Evolutionary conservation across 2,113 vertebrate species (phyloP), one percentile per base, ranked within the genome.

Genomic region (Protomyctophum bolini): DNA sequence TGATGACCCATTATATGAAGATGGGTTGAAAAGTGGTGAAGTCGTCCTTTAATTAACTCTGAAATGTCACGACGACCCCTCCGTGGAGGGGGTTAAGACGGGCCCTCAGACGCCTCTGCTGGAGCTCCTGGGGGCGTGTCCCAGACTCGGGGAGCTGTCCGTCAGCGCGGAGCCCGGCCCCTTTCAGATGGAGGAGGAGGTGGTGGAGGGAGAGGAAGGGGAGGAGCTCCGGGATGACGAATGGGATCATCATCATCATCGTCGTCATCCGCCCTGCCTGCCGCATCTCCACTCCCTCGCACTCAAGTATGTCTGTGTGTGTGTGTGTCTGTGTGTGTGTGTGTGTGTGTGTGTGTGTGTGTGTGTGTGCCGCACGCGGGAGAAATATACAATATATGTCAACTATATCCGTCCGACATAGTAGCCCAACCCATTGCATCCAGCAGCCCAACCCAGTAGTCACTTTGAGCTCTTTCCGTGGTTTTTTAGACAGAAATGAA

Each of bases 291-390:
- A 52, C 67, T 86, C 82, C 68, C 84, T 94, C 46, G 80, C 78
- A 66, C 76, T 94, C 41, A 88, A 78, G 93, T 93, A 90, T 85
- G 91, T 56, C 48, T 8, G 41, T 83, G 6, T 78, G 12, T 82
- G 12, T 70, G 21, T 65, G 11, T 29, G 49, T 28, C 48, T 8
- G 33, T 83, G 6, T 78, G 12, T 82, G 12, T 70, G 21, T 65
- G 11, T 33, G 33, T 33, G 33, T 33, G 33, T 33, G 33, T 33
- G 33, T 33, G 33, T 33, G 33, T 33, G 33, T 33, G 33, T 33
- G 33, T 33, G 33, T 33, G 33, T 33, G 33, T 33, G 33, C n/a
- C n/a, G 21, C 21, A 21, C 21, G 21, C 21, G 21, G 21, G 21
- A 21, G 21, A 21, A 21, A 21, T 21, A 21, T 21, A n/a, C 21